A percentile compares a stretch with the other conserved stretches of the same genome.
phyloP scores from a whole-genome alignment of 2,797 vertebrate species.

The Aldrovandia affinis region DNA sequence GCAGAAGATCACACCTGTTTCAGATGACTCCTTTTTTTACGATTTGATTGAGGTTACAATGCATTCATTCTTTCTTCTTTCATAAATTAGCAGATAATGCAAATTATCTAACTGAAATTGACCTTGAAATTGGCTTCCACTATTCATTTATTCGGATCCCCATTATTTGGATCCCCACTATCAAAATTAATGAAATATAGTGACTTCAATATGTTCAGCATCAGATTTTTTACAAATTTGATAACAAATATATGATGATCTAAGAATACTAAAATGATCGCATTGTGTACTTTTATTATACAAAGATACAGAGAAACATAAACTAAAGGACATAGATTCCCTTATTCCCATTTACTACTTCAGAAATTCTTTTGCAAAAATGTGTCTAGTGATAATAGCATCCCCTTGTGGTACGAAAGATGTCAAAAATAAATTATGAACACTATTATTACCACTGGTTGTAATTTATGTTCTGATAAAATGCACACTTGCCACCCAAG shows the following conservation, averaged over 20 bases:
- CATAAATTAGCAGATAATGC: conserved; percentile 14
- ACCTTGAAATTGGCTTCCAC: conserved; percentile 5
- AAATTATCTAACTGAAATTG: neutral
- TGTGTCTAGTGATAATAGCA: conserved; percentile 24
- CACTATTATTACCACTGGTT: too few species aligned
- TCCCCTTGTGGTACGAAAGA: neutral
- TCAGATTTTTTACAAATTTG: neutral
- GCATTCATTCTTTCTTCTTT: neutral
- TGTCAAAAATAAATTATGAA: too few species aligned
- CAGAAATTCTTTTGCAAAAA: too few species aligned
- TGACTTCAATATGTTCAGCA: neutral
- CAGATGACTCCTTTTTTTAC: neutral
- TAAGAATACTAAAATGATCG: neutral
- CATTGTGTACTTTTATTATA: neutral
- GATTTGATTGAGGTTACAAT: neutral
- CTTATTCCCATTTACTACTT: conserved; percentile 2
- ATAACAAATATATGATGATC: conserved; percentile 3
- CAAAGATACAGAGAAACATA: neutral
- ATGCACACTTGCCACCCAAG: neutral
- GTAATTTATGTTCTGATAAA: too few species aligned
- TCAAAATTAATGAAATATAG: neutral
- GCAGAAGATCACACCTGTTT: neutral
- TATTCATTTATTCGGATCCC: too few species aligned
- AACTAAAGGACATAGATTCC: neutral
- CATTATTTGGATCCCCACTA: too few species aligned